Base-by-base conservation (phyloP, 1,140 invertebrate genomes). In the Trichonephila clavata region DNA sequence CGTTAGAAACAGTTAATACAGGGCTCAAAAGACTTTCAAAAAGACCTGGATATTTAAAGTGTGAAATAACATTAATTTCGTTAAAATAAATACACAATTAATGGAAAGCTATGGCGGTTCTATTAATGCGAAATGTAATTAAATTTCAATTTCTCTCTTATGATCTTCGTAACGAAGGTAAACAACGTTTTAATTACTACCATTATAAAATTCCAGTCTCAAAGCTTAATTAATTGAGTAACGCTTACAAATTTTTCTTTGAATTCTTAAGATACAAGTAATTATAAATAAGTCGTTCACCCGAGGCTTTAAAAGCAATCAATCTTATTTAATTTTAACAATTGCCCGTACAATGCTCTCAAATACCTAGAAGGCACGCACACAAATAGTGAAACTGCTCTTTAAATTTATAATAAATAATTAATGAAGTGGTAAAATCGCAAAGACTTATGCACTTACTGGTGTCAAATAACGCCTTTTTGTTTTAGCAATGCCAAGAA, bases 91-190 rank as follows among this genome's bases (percentile, higher is more conserved):
- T 77, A 77, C 20, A 13, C 18, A 32, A 77, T 39, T 32, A 77
- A 77, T 39, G 68, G 68, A 32, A 20, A 65, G 63, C 20, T n/a
- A 10, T 21, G 14, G 7, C n/a, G 21, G 10, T 24, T 61, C 24
- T 68, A 8, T 16, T 68, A n/a, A 24, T 68, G n/a, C 24, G 27
- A 32, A 77, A 77, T 27, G 27, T 77, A 77, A 77, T 77, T 77
- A 77, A 77, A 32, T 77, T 77, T 77, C 27, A 77, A 77, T 77
- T 77, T 77, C 68, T 77, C 68, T 77, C 13, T 32, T 27, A 16
- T 77, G 68, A 77, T 27, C 68, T 77, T 18, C 6, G 27, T 18
- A 27, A 14, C 27, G 13, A 16, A 3, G 71, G 71, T 7, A 77
- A 77, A 77, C 71, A 77, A 77, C 27, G 18, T 77, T 77, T 77